Evolutionary conservation across 2,797 vertebrate species (phyloP).

Genomic region (Antennarius maculatus): DNA sequence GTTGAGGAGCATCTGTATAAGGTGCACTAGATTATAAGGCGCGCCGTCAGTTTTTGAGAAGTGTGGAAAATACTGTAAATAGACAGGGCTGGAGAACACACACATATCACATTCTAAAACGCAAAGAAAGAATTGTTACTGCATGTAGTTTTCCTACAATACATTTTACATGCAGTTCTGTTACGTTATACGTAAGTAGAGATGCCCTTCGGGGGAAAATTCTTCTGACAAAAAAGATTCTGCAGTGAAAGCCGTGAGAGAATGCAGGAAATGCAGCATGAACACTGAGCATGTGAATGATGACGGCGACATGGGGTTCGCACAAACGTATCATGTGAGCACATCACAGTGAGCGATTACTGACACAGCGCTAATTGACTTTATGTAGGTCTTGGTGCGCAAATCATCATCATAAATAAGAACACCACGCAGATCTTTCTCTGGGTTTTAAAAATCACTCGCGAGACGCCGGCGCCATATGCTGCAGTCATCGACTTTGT

Average conservation of each 20-base stretch:
- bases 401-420: conserved; percentile 52
- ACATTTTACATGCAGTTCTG: not conserved
- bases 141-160: no score
- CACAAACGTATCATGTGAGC: conserved; percentile 21
- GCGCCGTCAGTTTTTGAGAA: no score
- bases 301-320: not conserved
- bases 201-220: not conserved
- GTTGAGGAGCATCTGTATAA: no score
- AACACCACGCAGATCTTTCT: conserved; percentile 41
- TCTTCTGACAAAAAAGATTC: not conserved
- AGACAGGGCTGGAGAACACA: no score
- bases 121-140: no score
- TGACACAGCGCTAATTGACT: conserved; percentile 39
- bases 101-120: no score
- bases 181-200: not conserved
- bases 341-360: conserved; percentile 32
- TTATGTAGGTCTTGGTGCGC: conserved; percentile 32
- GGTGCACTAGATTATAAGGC: no score
- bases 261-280: not conserved
- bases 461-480: conserved; percentile 36
- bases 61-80: no score
- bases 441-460: conserved; percentile 42
- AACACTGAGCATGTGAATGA: not conserved
- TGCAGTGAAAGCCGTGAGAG: not conserved
- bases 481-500: conserved; percentile 43